Conservation (phyloP, 2,888 invertebrate species). For the Galerucella calmariensis region DNA sequence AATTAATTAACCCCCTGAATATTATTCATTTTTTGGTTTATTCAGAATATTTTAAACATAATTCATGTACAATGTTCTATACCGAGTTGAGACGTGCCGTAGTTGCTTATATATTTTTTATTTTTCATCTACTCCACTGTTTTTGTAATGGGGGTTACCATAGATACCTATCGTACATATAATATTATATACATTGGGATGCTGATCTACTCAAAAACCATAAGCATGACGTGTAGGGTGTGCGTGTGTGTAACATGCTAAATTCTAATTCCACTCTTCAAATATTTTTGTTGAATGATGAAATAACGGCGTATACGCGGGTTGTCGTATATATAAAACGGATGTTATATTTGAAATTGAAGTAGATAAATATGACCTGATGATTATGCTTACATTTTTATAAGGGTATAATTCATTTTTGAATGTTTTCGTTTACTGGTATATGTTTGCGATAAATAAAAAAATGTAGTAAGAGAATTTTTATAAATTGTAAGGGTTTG, state of each 20-base stretch:
- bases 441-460: background rate
- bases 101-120: too few species aligned
- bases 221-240: slow-evolving; percentile 6
- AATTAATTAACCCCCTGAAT: too few species aligned
- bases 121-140: background rate
- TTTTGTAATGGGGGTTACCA: background rate
- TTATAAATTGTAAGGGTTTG: background rate
- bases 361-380: background rate
- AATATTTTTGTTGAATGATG: slow-evolving; percentile 26
- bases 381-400: background rate
- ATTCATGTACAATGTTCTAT: background rate
- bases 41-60: background rate
- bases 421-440: background rate
- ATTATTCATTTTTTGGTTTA: background rate
- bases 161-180: background rate
- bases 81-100: too few species aligned
- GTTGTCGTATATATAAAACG: background rate
- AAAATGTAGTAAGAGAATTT: background rate
- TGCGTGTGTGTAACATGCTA: slow-evolving; percentile 5
- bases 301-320: slow-evolving; percentile 8
- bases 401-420: background rate
- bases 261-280: slow-evolving; percentile 28
- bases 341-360: slow-evolving; percentile 13
- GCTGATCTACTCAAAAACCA: slow-evolving; percentile 13
- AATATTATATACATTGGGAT: slow-evolving; percentile 13